These are phyloP conservation scores for Scyliorhinus canicula DNA, from an alignment of 2,797 vertebrate genomes.

Conservation along the genomic window DNA sequence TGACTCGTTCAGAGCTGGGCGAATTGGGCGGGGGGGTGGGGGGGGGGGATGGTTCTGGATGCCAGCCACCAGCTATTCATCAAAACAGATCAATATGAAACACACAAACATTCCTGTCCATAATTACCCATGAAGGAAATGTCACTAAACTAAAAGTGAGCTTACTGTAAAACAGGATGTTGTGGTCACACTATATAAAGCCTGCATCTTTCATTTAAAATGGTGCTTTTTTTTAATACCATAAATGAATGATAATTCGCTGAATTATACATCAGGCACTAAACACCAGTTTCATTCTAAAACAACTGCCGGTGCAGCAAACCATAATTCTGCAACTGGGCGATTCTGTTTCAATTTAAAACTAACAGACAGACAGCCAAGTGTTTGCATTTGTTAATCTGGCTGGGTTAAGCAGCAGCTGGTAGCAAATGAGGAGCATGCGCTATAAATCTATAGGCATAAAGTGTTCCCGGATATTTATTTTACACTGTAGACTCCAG, in stretches of 20 bases:
- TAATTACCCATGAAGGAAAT: conserved; percentile 47
- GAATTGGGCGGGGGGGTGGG: too few species aligned
- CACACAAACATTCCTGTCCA: conserved; percentile 46
- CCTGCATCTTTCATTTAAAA: conserved; percentile 31
- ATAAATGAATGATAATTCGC: conserved; percentile 27
- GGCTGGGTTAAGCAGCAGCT: conserved; percentile 19
- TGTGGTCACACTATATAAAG: conserved; percentile 43
- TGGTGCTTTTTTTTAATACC: conserved; percentile 5
- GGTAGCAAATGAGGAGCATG: not conserved
- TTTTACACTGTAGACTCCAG: not conserved
- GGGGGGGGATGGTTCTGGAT: conserved; percentile 39
- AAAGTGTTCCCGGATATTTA: conserved; percentile 14
- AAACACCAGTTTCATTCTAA: conserved; percentile 31
- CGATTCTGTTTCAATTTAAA: conserved; percentile 31
- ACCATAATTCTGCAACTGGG: conserved; percentile 32
- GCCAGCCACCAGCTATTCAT: conserved; percentile 43
- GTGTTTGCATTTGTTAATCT: conserved; percentile 31
- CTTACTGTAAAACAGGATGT: conserved; percentile 48
- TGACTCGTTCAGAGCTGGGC: not conserved
- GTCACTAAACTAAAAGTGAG: conserved; percentile 41
- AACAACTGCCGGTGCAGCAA: conserved; percentile 28
- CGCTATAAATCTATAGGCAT: conserved; percentile 11
- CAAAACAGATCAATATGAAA: conserved; percentile 45
- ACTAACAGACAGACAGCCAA: conserved; percentile 27
- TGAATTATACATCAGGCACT: conserved; percentile 17